These are phyloP conservation scores for Incurvaria masculella DNA, from an alignment of 2,888 invertebrate genomes.

Conservation along the genomic window DNA sequence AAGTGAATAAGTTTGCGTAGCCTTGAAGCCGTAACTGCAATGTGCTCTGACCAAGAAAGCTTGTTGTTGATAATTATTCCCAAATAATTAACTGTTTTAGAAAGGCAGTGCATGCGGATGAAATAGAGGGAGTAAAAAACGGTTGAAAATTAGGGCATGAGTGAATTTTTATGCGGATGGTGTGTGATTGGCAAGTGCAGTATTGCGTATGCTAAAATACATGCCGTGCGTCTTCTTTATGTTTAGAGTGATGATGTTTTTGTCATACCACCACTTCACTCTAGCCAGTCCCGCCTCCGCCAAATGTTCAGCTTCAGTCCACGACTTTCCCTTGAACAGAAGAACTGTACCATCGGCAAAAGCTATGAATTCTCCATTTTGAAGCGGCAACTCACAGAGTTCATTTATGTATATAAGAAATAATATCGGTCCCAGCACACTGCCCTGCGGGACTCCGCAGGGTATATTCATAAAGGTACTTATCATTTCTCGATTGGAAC, in stretches of 20 bases:
- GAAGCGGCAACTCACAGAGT: neutral
- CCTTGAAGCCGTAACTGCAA: no score
- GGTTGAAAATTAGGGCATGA: no score
- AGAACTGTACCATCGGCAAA: neutral
- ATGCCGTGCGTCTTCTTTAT: neutral
- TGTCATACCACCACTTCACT: neutral
- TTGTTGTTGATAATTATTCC: no score
- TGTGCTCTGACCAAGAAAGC: no score
- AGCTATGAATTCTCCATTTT: neutral
- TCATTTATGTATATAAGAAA: neutral
- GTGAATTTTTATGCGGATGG: no score
- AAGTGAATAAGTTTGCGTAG: no score
- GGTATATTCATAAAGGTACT: neutral
- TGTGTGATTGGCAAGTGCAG: no score
- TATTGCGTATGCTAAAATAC: no score
- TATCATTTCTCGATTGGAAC: neutral
- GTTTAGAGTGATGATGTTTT: neutral
- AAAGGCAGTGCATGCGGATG: no score
- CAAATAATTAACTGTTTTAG: no score
- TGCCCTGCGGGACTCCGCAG: neutral
- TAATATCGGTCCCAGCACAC: neutral
- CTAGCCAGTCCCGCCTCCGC: neutral
- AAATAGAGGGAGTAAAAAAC: no score
- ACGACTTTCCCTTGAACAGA: neutral
- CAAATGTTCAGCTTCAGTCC: neutral